Evolutionary conservation across 2,888 invertebrate genomes (phyloP), one percentile per base, ranked within the genome.

Genomic region (Latheticus oryzae): DNA sequence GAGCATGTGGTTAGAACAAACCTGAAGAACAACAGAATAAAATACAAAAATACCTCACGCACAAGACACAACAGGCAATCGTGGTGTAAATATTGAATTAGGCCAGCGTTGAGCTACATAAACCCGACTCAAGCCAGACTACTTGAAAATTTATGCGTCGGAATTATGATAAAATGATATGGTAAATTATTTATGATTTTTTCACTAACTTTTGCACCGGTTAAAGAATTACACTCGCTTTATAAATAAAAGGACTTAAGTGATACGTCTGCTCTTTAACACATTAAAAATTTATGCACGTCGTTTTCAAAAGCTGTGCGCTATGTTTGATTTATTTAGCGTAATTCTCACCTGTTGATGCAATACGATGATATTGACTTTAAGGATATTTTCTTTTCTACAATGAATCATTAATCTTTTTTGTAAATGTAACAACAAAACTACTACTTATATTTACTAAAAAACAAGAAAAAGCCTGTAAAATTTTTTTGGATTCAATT

Each of bases 171-270:
- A 75, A 78, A 77, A 76, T 75, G 76, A 76, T 76, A 73, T 65
- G 70, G 66, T 79, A 78, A 78, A 78, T 78, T 78, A 79, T 79
- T 79, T 78, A 79, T 78, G 78, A 78, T 75, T 78, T 78, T 78
- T 78, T 75, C 73, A 71, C 71, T 72, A 74, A 75, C 74, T 75
- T 76, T 76, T 73, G 67, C 70, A 62, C 68, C 70, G 66, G 55
- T 66, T 65, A 61, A 63, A 57, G 61, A 59, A 63, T 63, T 59
- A 63, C 52, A 38, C 43, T 40, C 55, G 62, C 59, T 64, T 63
- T 61, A 62, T 66, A 67, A 67, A 67, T 67, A 67, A 66, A n/a
- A 63, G 61, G 63, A 64, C 62, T 63, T 67, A 64, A 66, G 65
- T 62, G 63, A 67, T 67, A 63, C 64, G 66, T 66, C 64, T 58